Conservation (phyloP, 64 coral and sea anemone species). For the Montipora foliosa region DNA sequence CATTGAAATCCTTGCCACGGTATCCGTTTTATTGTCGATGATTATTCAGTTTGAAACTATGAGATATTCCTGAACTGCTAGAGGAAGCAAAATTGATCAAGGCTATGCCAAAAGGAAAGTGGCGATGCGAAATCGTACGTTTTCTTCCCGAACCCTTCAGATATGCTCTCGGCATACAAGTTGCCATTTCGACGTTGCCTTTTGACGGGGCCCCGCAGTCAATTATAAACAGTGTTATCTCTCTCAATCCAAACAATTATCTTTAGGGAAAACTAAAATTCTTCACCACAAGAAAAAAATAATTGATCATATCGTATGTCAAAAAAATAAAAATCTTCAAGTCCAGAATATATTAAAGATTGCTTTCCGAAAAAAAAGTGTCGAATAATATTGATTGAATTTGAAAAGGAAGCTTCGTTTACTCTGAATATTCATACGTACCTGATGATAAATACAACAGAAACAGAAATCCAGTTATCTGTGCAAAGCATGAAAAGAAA, state of each 20-base stretch:
- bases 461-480: slow-evolving; percentile 5
- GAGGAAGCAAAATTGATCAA: no score
- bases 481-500: background rate
- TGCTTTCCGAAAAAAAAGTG: background rate
- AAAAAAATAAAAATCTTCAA: background rate
- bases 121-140: no score
- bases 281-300: background rate
- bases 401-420: background rate
- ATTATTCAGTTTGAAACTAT: no score
- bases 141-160: no score
- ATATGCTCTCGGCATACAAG: no score
- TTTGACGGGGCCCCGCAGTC: background rate
- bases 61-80: no score
- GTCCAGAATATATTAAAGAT: background rate
- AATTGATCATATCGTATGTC: background rate
- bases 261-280: background rate
- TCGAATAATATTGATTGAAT: no score
- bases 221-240: background rate
- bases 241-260: background rate
- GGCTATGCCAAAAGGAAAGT: no score
- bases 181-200: no score
- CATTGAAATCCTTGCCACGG: no score
- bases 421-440: background rate
- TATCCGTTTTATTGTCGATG: no score
- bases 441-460: slow-evolving; percentile 6